These are phyloP conservation scores for Drosophila sordidula DNA, from an alignment of 2,888 invertebrate species.

Conservation along the genomic window DNA sequence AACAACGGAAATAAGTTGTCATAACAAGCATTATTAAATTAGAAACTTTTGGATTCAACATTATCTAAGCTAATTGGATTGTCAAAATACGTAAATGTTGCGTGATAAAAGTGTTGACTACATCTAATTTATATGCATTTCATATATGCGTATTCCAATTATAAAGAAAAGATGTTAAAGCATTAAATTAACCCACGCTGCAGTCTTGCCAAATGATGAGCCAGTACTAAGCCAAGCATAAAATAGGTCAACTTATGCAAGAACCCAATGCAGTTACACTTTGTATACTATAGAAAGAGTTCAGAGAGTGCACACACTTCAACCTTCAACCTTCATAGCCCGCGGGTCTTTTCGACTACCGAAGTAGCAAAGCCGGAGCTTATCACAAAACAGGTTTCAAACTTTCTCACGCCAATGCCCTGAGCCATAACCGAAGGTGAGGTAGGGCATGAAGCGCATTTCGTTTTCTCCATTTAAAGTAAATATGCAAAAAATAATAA, in stretches of 20 bases:
- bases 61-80: slow-evolving; percentile 39
- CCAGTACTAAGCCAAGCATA: slow-evolving; percentile 27
- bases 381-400: slow-evolving; percentile 71
- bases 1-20: slow-evolving; percentile 68
- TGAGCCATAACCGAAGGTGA: slow-evolving; percentile 48
- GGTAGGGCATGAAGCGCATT: slow-evolving; percentile 35
- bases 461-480: slow-evolving; percentile 23
- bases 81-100: slow-evolving; percentile 8
- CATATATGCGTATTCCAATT: slow-evolving; percentile 29
- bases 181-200: slow-evolving; percentile 29
- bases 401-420: slow-evolving; percentile 80
- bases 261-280: slow-evolving; percentile 40
- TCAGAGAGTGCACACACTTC: slow-evolving; percentile 49
- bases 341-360: slow-evolving; percentile 7
- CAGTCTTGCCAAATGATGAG: slow-evolving; percentile 4
- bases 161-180: background rate
- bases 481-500: slow-evolving; percentile 50
- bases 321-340: slow-evolving; percentile 44
- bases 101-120: slow-evolving; percentile 15
- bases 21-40: slow-evolving; percentile 47
- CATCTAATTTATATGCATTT: slow-evolving; percentile 26
- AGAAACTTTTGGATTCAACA: slow-evolving; percentile 28
- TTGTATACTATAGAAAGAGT: background rate
- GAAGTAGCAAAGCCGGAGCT: slow-evolving; percentile 20
- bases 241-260: slow-evolving; percentile 44